phyloP scores from a whole-genome alignment of 37 sponge, comb jelly and placozoan species.

The Ianthella basta region DNA sequence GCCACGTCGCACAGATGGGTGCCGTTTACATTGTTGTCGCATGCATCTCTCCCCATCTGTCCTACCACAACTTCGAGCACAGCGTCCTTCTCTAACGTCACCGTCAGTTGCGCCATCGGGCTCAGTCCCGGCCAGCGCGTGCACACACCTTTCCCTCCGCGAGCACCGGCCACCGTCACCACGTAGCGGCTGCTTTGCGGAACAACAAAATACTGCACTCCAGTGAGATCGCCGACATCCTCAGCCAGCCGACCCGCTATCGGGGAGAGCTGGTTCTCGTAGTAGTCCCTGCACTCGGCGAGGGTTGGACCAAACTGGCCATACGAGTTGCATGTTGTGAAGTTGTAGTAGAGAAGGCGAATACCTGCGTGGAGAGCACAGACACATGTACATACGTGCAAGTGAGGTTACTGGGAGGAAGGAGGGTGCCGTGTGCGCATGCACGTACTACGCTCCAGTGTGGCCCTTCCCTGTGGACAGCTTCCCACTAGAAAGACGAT shows the following conservation, averaged over 20 bases:
- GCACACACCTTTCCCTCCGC: conserved; percentile 65
- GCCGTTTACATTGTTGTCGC: conserved; percentile 24
- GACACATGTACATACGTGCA: no score
- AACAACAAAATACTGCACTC: conserved; percentile 54
- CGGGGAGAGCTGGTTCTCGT: conserved; percentile 16
- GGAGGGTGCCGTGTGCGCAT: no score
- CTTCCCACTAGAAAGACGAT: no score
- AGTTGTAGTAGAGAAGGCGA: conserved; percentile 9
- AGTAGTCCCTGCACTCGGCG: conserved; percentile 11
- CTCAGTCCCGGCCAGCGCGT: conserved; percentile 34
- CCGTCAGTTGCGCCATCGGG: background rate
- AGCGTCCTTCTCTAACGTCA: conserved; percentile 16
- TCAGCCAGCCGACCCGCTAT: background rate
- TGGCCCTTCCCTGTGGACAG: no score
- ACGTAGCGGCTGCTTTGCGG: conserved; percentile 50
- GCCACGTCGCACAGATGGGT: background rate
- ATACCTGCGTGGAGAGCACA: background rate
- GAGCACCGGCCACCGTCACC: conserved; percentile 63
- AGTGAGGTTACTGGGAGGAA: no score
- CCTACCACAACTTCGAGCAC: conserved; percentile 46
- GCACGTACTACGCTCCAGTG: no score
- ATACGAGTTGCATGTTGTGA: conserved; percentile 46
- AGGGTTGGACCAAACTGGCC: conserved; percentile 46
- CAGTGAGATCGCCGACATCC: background rate
- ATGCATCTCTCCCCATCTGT: conserved; percentile 54